Evolutionary conservation across 2,113 vertebrate genomes (phyloP).

Genomic region (Poeciliopsis prolifica): DNA sequence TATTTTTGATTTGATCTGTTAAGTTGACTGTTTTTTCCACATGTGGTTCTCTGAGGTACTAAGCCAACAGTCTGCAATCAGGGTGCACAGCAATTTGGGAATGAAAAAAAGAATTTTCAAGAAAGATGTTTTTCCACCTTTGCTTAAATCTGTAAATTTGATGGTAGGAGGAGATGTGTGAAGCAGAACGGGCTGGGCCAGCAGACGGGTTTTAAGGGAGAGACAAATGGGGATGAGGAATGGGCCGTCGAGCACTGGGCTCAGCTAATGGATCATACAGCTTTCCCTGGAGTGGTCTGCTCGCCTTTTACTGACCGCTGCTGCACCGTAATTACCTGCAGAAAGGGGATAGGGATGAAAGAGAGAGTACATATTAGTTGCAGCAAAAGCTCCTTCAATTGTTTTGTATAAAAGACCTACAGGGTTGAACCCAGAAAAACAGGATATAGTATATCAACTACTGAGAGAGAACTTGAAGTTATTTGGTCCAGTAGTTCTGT

Average conservation of each 20-base stretch:
- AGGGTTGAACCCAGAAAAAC: background rate
- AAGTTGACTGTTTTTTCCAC: conserved; percentile 38
- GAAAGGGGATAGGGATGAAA: conserved; percentile 34
- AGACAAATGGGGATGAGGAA: conserved; percentile 73
- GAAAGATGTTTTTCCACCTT: conserved; percentile 8
- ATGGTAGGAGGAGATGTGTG: conserved; percentile 29
- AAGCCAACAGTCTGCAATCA: conserved; percentile 23
- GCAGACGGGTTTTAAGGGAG: conserved; percentile 31
- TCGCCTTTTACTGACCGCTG: conserved; percentile 49
- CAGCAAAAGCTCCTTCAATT: background rate
- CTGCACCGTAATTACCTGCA: conserved; percentile 69
- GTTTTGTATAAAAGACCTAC: background rate
- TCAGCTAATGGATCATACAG: conserved; percentile 74
- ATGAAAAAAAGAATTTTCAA: conserved; percentile 45
- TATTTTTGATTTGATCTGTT: conserved; percentile 52
- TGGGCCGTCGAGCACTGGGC: conserved; percentile 56
- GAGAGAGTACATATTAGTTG: background rate
- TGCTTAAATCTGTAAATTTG: conserved; percentile 25
- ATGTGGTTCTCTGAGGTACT: conserved; percentile 37
- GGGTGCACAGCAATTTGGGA: conserved; percentile 45
- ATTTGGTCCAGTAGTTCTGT: background rate
- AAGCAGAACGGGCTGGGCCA: conserved; percentile 23
- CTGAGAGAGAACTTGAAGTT: background rate
- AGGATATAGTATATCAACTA: background rate
- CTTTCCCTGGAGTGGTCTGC: conserved; percentile 58